Percentiles rank a stretch among this genome's conserved stretches.
phyloP scores from a whole-genome alignment of 2,797 vertebrate species.

The Discoglossus pictus region DNA sequence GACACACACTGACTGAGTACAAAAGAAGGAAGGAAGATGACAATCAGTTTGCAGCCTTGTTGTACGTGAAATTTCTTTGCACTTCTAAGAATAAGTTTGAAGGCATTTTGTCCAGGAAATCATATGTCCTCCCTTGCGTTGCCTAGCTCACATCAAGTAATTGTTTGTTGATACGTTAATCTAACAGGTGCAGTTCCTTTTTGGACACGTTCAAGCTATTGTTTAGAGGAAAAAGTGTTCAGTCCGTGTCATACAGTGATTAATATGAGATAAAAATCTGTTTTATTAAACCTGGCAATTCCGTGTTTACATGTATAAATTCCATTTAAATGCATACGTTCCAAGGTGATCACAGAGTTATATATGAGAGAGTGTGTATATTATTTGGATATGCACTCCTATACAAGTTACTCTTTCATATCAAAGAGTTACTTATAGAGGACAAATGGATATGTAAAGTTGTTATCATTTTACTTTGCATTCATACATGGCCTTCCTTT shows the following conservation, averaged over 20 bases:
- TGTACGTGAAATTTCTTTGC: slow-evolving; percentile 64
- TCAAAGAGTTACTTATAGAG: too few species aligned
- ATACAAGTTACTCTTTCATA: too few species aligned
- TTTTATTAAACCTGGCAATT: slow-evolving; percentile 15
- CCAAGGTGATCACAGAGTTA: too few species aligned
- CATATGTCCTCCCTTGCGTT: slow-evolving; percentile 64
- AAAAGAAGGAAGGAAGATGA: slow-evolving; percentile 84
- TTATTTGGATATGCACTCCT: too few species aligned
- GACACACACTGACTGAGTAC: slow-evolving; percentile 60
- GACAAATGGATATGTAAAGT: too few species aligned
- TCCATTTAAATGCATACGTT: slow-evolving; percentile 3
- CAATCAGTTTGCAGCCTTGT: slow-evolving; percentile 56
- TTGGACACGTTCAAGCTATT: slow-evolving; percentile 56
- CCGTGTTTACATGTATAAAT: slow-evolving; percentile 13
- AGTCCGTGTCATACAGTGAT: slow-evolving; percentile 39
- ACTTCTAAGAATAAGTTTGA: slow-evolving; percentile 76
- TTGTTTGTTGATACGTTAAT: slow-evolving; percentile 72
- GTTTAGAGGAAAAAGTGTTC: slow-evolving; percentile 41
- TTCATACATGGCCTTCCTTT: too few species aligned
- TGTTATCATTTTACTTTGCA: too few species aligned
- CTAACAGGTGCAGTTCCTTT: slow-evolving; percentile 77
- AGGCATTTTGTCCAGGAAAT: slow-evolving; percentile 74
- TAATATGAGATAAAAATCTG: slow-evolving; percentile 29
- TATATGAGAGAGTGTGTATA: too few species aligned
- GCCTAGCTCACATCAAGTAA: slow-evolving; percentile 68